A percentile compares a stretch with the other conserved stretches of the same genome.
These are phyloP conservation scores for Maconellicoccus hirsutus DNA, from an alignment of 1,140 invertebrate species.

Conservation along the genomic window DNA sequence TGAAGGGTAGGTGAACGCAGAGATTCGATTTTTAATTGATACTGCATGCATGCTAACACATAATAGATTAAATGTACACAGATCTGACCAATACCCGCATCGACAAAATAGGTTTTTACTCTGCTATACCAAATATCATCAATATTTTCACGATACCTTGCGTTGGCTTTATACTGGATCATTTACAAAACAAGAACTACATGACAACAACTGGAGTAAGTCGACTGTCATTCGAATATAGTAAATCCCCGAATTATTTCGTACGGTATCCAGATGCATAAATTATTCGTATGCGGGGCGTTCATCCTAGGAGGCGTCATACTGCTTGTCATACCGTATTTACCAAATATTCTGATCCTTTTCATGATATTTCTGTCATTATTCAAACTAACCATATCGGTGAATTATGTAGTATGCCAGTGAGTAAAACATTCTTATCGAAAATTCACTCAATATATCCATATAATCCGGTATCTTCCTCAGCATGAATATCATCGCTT, in stretches of 20 bases:
- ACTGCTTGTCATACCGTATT: no score
- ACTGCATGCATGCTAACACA: background rate
- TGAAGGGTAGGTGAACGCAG: background rate
- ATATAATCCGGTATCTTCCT: background rate
- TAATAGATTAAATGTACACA: background rate
- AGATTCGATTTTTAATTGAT: background rate
- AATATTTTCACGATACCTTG: background rate
- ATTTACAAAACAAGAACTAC: background rate
- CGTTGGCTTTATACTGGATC: background rate
- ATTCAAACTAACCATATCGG: no score
- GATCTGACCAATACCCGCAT: background rate
- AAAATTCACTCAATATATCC: background rate
- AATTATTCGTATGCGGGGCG: no score
- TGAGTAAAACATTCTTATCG: no score
- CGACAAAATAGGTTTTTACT: background rate
- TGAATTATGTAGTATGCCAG: no score
- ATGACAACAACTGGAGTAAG: background rate
- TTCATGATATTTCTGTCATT: no score
- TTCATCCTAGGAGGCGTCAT: no score
- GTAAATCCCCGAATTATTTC: no score
- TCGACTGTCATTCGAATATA: background rate
- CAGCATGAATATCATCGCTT: background rate
- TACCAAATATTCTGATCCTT: no score
- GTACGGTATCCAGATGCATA: no score
- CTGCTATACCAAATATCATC: background rate